These are phyloP conservation scores for Pygmarrhopalites habei DNA, from an alignment of 1,140 invertebrate species.

Conservation along the genomic window DNA sequence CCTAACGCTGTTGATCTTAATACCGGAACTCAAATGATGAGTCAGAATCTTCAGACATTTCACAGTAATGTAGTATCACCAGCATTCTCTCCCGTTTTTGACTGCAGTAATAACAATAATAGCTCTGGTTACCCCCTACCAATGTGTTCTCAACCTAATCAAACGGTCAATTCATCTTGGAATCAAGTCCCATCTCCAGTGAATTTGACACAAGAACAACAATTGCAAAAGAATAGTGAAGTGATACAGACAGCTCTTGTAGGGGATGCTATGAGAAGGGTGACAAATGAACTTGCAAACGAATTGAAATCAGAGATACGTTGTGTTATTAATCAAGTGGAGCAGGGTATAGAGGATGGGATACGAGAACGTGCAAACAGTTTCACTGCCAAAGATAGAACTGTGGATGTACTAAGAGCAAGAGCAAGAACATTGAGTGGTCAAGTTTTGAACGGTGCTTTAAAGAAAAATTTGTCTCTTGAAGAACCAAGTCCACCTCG, in stretches of 20 bases:
- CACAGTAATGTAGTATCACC: too few relatives aligned
- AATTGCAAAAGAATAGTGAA: too few relatives aligned
- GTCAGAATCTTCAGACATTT: too few relatives aligned
- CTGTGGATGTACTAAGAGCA: conserved; percentile 18
- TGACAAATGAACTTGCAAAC: conserved; percentile 54
- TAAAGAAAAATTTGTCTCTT: neutral
- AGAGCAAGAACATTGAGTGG: conserved; percentile 32
- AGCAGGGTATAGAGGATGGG: conserved; percentile 49
- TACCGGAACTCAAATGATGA: too few relatives aligned
- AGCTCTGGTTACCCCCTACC: neutral
- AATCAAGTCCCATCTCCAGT: neutral
- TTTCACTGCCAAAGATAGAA: conserved; percentile 27
- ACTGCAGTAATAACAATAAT: neutral
- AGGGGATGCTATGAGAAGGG: conserved; percentile 12
- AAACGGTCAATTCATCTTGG: neutral
- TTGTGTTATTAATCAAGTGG: conserved; percentile 67
- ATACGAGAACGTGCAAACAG: conserved; percentile 31
- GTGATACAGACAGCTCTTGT: neutral
- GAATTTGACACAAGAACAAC: too few relatives aligned
- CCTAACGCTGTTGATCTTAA: too few relatives aligned
- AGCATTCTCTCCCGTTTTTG: too few relatives aligned
- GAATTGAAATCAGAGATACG: conserved; percentile 73
- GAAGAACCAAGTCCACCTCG: neutral
- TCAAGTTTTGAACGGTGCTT: conserved; percentile 13
- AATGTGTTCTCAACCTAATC: conserved; percentile 3